Base-by-base conservation (phyloP, 2,888 invertebrate species). In the Deilephila elpenor region DNA sequence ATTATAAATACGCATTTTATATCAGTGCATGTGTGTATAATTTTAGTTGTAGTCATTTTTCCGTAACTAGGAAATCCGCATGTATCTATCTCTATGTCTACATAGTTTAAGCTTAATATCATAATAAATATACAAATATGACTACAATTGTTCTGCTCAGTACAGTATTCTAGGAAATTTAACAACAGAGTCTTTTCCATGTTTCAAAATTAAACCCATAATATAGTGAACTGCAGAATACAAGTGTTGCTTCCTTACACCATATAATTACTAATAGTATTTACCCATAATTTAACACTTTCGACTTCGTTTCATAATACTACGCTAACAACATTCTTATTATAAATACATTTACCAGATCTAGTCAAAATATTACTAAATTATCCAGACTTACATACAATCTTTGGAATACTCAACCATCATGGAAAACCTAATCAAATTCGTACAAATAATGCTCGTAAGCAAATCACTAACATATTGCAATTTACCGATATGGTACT, bases 371-470 rank as follows among this genome's bases (percentile, higher is more conserved):
- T 19, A 56, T 19, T 19, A n/a, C 17, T 19, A 56, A 6, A 5
- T 56, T 19, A 17, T n/a, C 56, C 56, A 56, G 56, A 56, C 56
- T 56, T 56, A 56, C 17, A 56, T 56, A 56, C 56, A 56, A n/a
- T 56, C 56, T 56, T 56, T 56, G 56, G 56, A 56, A 56, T 56
- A 56, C n/a, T 56, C 56, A 56, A 56, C 56, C 56, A 56, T n/a
- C 1, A n/a, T 56, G 56, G 56, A 56, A 56, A 56, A n/a, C 56
- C n/a, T 56, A 19, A n/a, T n/a, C 56, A 53, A 53, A 53, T 19
- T 19, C 6, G 6, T 56, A 56, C 4, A 56, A 56, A 56, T n/a
- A 56, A 17, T 19, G n/a, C 1, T 56, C 7, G n/a, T 56, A n/a
- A 56, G n/a, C 5, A 6, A 56, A 56, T 56, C 17, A 56, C n/a